Evolutionary conservation across 1,140 invertebrate genomes (phyloP), one percentile per base, ranked within the genome.

Genomic region (Saccostrea glomerata): DNA sequence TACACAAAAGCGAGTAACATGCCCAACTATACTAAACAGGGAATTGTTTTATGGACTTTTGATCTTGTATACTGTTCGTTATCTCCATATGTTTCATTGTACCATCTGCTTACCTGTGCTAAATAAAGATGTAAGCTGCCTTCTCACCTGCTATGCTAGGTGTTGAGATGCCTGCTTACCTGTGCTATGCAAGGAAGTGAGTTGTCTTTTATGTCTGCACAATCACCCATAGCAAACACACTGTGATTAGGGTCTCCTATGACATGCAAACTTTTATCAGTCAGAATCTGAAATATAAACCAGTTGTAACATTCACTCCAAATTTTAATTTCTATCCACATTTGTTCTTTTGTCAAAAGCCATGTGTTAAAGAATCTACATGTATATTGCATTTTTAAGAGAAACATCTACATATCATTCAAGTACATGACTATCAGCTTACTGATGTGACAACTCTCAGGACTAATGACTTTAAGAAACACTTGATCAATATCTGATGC

Each of bases 151-250:
- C 30, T 23, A 23, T 73, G n/a, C 6, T 11, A 40, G 17, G 17
- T 2, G 30, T 1, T 36, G 73, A 82, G 3, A 7, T 82, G 1
- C 23, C 23, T 82, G 15, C 23, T 86, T 88, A 92, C 91, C 92
- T 94, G 94, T 82, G 94, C 94, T 36, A 94, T 95, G 82, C 91
- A 92, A 25, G 94, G 94, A 13, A 95, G 86, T 15, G 93, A 90
- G 40, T 54, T 63, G 23, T 91, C 87, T 82, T 91, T 82, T 40
- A 95, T 91, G 70, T 93, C 90, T 40, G 93, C 90, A 92, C 94
- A 94, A 87, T 94, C 94, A 60, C 94, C 94, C 12, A 95, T 23
- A 36, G 94, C 94, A 92, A 88, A 94, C 89, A 91, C 88, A 87
- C 85, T 88, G 12, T 85, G 54, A 56, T 30, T 87, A 4, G 90